A percentile compares a stretch with the other conserved stretches of the same genome.
Conservation (phyloP, 2,797 vertebrate genomes). For the Chromobotia macracanthus region DNA sequence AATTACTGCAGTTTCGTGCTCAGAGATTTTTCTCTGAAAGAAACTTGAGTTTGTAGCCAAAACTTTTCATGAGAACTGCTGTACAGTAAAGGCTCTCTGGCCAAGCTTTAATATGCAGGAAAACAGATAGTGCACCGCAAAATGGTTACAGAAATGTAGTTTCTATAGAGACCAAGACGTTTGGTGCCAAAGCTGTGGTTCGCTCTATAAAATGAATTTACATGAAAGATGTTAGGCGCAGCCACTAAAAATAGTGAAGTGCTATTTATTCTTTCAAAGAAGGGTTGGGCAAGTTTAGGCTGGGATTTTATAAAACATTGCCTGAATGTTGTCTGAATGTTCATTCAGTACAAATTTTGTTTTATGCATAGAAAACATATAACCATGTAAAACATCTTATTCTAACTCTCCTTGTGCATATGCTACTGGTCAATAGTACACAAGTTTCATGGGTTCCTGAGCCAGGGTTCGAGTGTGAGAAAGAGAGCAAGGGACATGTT, state of each 20-base stretch:
- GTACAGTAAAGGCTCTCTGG: slow-evolving; percentile 47
- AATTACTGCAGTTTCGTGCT: slow-evolving; percentile 24
- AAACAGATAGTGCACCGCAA: slow-evolving; percentile 45
- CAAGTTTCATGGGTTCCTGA: slow-evolving; percentile 57
- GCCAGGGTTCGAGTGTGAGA: slow-evolving; percentile 55
- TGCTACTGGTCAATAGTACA: slow-evolving; percentile 65
- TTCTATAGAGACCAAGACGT: slow-evolving; percentile 44
- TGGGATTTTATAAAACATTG: background rate
- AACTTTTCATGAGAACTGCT: slow-evolving; percentile 50
- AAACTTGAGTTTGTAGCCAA: slow-evolving; percentile 21
- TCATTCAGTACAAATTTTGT: slow-evolving; percentile 16
- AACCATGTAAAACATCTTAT: slow-evolving; percentile 22
- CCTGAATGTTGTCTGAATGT: background rate
- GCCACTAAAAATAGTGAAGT: slow-evolving; percentile 15
- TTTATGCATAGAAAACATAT: slow-evolving; percentile 1
- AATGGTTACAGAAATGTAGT: slow-evolving; percentile 54
- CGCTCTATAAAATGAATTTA: slow-evolving; percentile 24
- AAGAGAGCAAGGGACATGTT: slow-evolving; percentile 3
- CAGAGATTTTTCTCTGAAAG: background rate
- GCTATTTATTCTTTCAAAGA: background rate
- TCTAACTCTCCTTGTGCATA: slow-evolving; percentile 43
- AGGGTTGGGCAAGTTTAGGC: too few species aligned
- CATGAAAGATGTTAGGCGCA: slow-evolving; percentile 20
- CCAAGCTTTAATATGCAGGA: slow-evolving; percentile 45
- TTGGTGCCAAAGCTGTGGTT: slow-evolving; percentile 49